Base-by-base conservation (phyloP, 2,797 vertebrate species). In the Mallotus villosus region DNA sequence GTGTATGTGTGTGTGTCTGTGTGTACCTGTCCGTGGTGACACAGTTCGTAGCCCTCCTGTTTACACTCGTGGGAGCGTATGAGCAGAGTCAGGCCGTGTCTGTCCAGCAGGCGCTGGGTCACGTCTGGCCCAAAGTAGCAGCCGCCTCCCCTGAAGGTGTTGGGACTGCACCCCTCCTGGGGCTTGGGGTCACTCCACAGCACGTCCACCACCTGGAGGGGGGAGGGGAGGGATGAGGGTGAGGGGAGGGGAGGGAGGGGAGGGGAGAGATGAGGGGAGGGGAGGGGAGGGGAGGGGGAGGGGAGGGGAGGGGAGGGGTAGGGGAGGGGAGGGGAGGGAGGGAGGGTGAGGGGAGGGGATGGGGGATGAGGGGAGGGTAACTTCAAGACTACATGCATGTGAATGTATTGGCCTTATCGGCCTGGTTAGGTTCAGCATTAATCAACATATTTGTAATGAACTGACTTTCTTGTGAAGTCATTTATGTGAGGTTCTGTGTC, bases 1-100 rank as follows among this genome's bases (percentile, higher is more conserved):
- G 34, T 11, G 34, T 37, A 8, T 37, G 41, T 11, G 34, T 37
- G 34, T 37, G 41, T 46, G 41, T 46, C 11, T 46, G 9, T 46
- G 41, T 46, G 41, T 46, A 46, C 41, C 41, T 46, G 11, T 46
- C 41, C 41, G 65, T 89, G 85, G 85, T 97, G 97, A 75, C 95
- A 96, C 89, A 97, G 96, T 82, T 97, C 96, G 0, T 96, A 98
- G 71, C 97, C 97, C 11, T 98, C 96, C 3, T 95, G 95, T 84
- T 98, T 98, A 90, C 97, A 98, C 86, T 99, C 96, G 0, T 98
- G 97, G 7, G 96, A 98, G 11, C 95, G 95, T 83, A 99, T 98
- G 75, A 98, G 92, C 71, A 98, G 90, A 70, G 93, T 94, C 34
- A 98, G 83, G 64, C 84, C 88, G 90, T 98, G 86, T 76, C 91